phyloP scores from a whole-genome alignment of 2,797 vertebrate species.

The Graptemys geographica region DNA sequence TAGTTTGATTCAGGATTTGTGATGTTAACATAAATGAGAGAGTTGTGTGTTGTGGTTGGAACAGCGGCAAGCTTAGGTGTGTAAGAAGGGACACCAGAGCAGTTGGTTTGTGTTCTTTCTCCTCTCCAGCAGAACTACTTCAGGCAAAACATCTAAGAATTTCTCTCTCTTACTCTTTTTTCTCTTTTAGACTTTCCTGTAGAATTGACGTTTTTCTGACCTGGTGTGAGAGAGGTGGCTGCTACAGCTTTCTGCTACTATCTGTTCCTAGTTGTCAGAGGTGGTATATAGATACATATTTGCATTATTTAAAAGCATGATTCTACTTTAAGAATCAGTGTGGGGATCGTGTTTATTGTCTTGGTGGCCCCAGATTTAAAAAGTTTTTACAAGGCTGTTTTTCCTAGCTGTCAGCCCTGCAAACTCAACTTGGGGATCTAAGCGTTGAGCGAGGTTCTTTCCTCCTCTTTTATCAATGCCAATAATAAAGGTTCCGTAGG shows the following conservation, averaged over 20 bases:
- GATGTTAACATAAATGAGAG: neutral
- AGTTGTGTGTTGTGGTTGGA: neutral
- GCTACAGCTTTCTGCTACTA: neutral
- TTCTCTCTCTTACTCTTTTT: neutral
- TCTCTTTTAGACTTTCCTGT: neutral
- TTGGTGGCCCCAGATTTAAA: neutral
- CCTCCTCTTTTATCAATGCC: neutral
- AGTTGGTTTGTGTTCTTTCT: neutral
- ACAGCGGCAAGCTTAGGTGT: neutral
- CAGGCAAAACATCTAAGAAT: neutral
- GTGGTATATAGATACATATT: neutral
- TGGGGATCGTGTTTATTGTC: neutral
- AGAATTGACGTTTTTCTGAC: neutral
- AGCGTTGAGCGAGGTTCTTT: neutral
- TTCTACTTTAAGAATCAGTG: neutral
- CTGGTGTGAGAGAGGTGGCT: neutral
- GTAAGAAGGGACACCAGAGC: neutral
- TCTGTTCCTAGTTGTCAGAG: neutral
- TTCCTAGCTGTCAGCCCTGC: neutral
- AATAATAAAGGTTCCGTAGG: neutral
- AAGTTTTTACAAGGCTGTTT: neutral
- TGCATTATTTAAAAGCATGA: neutral
- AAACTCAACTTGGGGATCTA: neutral
- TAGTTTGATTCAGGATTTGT: neutral
- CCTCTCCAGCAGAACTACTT: neutral